Conservation (phyloP, 2,113 vertebrate species). For the Daubentonia madagascariensis region DNA sequence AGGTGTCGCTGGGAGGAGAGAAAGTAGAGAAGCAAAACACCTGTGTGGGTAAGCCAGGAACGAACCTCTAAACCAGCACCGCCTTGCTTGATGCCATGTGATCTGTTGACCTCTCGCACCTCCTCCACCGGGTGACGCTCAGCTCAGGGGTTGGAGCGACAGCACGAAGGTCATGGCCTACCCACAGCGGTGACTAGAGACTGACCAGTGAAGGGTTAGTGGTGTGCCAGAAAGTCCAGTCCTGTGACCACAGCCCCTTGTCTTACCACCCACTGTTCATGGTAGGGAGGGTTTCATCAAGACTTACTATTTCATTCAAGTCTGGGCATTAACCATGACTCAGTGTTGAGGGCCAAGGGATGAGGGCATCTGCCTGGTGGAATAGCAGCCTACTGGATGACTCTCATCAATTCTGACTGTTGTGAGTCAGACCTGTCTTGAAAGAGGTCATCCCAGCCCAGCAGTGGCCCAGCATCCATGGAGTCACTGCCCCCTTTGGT, state of each 20-base stretch:
- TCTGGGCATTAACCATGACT: background rate
- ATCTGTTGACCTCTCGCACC: background rate
- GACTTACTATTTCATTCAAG: background rate
- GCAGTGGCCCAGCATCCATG: background rate
- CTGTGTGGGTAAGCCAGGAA: fast-evolving
- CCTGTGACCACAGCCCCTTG: background rate
- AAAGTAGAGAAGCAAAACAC: background rate
- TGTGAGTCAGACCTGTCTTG: background rate
- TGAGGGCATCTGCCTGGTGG: background rate
- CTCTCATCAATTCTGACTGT: background rate
- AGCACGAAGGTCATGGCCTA: fast-evolving
- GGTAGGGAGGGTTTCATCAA: background rate
- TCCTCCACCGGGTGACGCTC: fast-evolving
- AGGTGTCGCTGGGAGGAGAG: background rate
- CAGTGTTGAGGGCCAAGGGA: background rate
- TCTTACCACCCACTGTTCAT: background rate
- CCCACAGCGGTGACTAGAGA: background rate
- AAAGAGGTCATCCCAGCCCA: background rate
- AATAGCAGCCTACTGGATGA: background rate
- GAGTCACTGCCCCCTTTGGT: too few relatives aligned
- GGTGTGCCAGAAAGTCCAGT: background rate
- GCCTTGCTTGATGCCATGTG: background rate
- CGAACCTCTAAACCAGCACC: too few relatives aligned
- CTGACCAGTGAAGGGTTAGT: background rate
- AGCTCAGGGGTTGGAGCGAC: background rate